phyloP scores from a whole-genome alignment of 2,113 vertebrate species.

The Eretmochelys imbricata region DNA sequence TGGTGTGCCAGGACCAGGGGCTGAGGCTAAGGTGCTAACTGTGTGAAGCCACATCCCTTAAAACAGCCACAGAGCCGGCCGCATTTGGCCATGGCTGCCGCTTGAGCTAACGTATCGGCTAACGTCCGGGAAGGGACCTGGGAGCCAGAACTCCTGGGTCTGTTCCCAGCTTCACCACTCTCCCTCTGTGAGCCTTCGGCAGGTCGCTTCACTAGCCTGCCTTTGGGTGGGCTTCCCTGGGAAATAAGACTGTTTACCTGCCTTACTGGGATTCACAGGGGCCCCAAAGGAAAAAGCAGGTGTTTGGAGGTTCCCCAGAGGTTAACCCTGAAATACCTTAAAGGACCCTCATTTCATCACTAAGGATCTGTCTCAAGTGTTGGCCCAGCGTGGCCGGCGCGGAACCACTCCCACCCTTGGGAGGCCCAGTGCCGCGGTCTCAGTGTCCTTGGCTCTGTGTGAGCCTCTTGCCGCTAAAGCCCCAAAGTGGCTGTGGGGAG shows the following conservation, averaged over 20 bases:
- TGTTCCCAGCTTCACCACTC: background rate
- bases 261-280: background rate
- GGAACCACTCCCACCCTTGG: fast-evolving
- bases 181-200: no score
- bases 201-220: background rate
- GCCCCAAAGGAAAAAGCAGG: background rate
- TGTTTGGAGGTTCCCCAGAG: background rate
- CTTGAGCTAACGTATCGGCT: no score
- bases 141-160: background rate
- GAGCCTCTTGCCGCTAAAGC: background rate
- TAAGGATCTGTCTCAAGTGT: background rate
- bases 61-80: no score
- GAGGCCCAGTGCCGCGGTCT: background rate
- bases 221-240: background rate
- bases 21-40: background rate
- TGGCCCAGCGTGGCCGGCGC: fast-evolving
- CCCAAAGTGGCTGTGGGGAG: background rate
- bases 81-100: no score
- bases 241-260: background rate
- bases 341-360: background rate
- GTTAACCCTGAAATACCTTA: background rate
- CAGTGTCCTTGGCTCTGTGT: background rate
- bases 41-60: no score
- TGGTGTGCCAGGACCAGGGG: background rate
- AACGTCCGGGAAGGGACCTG: background rate